Base-by-base conservation (phyloP, 1,140 invertebrate genomes). In the Linepithema humile region DNA sequence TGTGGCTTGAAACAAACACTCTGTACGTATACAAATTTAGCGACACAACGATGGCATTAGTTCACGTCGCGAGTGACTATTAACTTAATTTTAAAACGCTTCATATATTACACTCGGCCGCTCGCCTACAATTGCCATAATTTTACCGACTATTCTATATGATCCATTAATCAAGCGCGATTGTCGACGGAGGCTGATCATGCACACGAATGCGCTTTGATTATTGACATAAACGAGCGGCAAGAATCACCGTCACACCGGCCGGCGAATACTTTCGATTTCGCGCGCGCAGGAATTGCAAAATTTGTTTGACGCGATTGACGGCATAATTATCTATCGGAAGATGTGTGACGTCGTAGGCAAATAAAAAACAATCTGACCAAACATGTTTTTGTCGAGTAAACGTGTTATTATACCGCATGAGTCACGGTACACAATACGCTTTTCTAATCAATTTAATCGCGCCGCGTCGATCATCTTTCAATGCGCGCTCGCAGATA, bases 121-220 rank as follows among this genome's bases (percentile, higher is more conserved):
- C 57, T 3, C 15, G 59, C 32, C 20, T 77, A 23, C 60, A 65
- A 77, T 77, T 65, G 59, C 74, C 59, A 29, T 53, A 64, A 77
- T 77, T 65, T 48, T 38, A 50, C 59, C 40, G n/a, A 50, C 43
- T 65, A 65, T 77, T 48, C 73, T 35, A 35, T 15, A 40, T 43
- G 43, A 15, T 38, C 60, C 60, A 65, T 65, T 48, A 35, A 77
- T 65, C 74, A 77, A 50, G n/a, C 57, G 40, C 9, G 43, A 32
- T 29, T 32, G 38, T 74, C 74, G 38, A 40, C 20, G 43, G 40
- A 53, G 40, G 12, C 74, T 74, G 59, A 77, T 77, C 29, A 23
- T 50, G 53, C 38, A 59, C 35, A 15, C 70, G 38, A 65, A 64
- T 64, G 32, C 59, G 29, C 20, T 77, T 77, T 48, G 59, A 77